phyloP scores from a whole-genome alignment of 2,888 invertebrate genomes.

The Drosophila pseudotakahashii region DNA sequence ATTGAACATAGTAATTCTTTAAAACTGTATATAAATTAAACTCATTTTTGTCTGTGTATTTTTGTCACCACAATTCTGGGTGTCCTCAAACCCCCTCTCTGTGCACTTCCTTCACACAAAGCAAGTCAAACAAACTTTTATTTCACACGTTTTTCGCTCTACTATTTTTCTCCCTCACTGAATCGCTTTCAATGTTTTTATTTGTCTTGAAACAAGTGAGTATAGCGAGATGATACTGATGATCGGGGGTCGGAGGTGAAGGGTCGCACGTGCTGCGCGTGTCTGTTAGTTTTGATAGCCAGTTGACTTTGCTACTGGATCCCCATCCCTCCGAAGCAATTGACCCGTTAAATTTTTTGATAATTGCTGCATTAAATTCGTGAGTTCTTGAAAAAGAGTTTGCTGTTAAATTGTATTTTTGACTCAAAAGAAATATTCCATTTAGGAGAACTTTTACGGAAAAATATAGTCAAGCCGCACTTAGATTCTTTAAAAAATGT shows the following conservation, averaged over 20 bases:
- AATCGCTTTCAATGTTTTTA: constrained; percentile 47
- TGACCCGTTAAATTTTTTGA: constrained; percentile 71
- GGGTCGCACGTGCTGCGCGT: constrained; percentile 68
- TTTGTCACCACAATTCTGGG: constrained; percentile 48
- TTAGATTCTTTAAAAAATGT: no score
- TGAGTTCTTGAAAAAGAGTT: neutral
- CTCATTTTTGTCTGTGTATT: constrained; percentile 14
- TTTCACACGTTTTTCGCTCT: constrained; percentile 75
- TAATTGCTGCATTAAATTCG: constrained; percentile 49
- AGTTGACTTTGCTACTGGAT: constrained; percentile 56
- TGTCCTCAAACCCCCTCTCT: neutral
- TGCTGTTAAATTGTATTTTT: neutral
- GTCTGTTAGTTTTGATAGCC: constrained; percentile 70
- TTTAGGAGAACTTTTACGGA: neutral
- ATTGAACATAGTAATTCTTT: no score
- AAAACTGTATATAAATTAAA: no score
- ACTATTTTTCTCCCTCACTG: constrained; percentile 19
- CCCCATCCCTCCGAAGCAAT: constrained; percentile 32
- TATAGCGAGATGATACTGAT: constrained; percentile 11
- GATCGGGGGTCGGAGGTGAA: constrained; percentile 21
- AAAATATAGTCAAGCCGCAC: no score
- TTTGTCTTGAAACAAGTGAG: constrained; percentile 76
- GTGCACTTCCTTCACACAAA: constrained; percentile 38
- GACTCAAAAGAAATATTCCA: neutral
- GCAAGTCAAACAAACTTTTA: constrained; percentile 74